These are phyloP conservation scores for Micronycteris hirsuta DNA, from an alignment of 2,113 vertebrate genomes.

Conservation along the genomic window DNA sequence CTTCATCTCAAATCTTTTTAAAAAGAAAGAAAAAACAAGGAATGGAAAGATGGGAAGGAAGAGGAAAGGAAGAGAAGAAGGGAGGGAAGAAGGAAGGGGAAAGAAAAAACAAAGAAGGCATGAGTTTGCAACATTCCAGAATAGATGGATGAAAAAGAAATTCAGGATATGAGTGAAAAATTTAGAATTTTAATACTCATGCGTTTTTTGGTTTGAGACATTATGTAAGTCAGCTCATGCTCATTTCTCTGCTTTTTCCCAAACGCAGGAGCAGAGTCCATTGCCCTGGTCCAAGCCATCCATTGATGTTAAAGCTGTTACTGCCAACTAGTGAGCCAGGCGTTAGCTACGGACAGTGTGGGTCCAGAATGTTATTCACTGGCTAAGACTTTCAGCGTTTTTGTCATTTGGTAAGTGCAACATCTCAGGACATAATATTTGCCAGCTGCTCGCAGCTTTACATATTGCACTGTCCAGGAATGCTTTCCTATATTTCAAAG, in stretches of 20 bases:
- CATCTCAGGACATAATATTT: neutral
- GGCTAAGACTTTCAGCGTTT: neutral
- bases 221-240: neutral
- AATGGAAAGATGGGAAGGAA: neutral
- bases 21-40: neutral
- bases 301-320: neutral
- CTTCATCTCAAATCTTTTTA: slow-evolving; percentile 9
- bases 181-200: neutral
- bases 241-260: neutral
- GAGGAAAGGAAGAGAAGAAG: neutral
- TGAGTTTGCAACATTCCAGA: neutral
- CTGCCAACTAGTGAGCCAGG: neutral
- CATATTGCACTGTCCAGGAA: neutral
- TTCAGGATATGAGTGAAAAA: neutral
- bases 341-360: neutral
- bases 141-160: neutral
- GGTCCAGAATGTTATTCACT: neutral
- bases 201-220: neutral
- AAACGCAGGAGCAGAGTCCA: neutral
- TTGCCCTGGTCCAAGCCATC: neutral
- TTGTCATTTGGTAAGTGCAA: neutral
- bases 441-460: neutral
- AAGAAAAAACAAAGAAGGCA: too few relatives aligned
- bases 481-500: neutral
- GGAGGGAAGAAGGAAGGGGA: too few relatives aligned